Conservation (phyloP, 2,113 vertebrate species). For the Cinclus cinclus region DNA sequence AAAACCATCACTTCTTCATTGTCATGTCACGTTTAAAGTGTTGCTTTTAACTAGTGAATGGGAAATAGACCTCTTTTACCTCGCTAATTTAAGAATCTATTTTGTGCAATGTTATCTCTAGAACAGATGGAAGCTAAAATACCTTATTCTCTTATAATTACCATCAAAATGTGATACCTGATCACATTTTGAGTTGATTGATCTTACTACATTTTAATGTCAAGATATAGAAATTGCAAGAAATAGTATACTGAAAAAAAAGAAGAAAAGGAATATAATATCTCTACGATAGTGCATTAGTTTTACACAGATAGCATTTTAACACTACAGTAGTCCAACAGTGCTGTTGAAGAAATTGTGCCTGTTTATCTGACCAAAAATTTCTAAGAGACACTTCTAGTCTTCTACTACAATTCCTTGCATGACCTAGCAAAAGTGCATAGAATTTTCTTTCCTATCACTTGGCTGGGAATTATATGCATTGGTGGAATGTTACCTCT, state of each 20-base stretch:
- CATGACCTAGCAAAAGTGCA: accelerated
- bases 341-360: background rate
- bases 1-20: background rate
- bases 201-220: background rate
- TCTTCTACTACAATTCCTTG: background rate
- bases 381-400: background rate
- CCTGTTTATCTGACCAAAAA: background rate
- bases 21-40: background rate
- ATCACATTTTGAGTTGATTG: background rate
- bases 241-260: background rate
- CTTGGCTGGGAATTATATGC: background rate
- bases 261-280: background rate
- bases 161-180: background rate
- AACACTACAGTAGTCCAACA: background rate
- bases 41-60: background rate
- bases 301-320: background rate
- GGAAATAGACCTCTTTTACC: background rate
- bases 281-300: background rate
- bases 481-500: background rate
- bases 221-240: background rate
- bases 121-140: background rate
- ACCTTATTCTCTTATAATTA: background rate
- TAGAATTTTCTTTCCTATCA: background rate
- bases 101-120: background rate
- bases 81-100: background rate